These are phyloP conservation scores for Pitangus sulphuratus DNA, from an alignment of 2,797 vertebrate species.

Conservation along the genomic window DNA sequence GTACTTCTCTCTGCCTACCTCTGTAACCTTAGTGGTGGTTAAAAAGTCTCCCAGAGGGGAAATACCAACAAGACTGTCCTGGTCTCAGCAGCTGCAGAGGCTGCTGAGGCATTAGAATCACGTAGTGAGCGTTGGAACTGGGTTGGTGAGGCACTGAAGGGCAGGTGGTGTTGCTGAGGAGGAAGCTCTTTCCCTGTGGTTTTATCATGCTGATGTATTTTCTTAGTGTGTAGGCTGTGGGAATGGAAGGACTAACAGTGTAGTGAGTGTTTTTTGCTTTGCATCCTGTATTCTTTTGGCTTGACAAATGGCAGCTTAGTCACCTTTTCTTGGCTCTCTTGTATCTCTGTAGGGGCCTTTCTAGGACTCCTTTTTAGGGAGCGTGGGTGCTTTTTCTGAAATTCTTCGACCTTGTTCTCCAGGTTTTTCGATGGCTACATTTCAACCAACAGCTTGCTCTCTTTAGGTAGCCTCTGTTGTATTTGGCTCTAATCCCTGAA, in stretches of 20 bases:
- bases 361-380: neutral
- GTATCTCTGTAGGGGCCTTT: neutral
- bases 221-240: neutral
- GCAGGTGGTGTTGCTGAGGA: conserved; percentile 2
- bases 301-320: neutral
- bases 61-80: neutral
- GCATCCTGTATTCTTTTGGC: neutral
- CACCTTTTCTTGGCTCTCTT: neutral
- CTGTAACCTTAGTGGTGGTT: neutral
- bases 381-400: neutral
- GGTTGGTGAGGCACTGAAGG: neutral
- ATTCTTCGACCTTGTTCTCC: neutral
- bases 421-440: neutral
- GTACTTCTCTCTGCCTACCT: neutral
- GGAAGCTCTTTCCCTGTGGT: neutral
- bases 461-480: conserved; percentile 55
- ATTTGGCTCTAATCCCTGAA: conserved; percentile 49
- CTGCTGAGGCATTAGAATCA: neutral
- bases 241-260: neutral
- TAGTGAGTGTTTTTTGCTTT: neutral
- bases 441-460: conserved; percentile 57
- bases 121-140: rapidly evolving
- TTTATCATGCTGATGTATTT: neutral
- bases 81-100: neutral
- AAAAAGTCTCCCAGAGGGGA: neutral